Conservation (phyloP, 2,888 invertebrate species). For the Campoletis raptor region DNA sequence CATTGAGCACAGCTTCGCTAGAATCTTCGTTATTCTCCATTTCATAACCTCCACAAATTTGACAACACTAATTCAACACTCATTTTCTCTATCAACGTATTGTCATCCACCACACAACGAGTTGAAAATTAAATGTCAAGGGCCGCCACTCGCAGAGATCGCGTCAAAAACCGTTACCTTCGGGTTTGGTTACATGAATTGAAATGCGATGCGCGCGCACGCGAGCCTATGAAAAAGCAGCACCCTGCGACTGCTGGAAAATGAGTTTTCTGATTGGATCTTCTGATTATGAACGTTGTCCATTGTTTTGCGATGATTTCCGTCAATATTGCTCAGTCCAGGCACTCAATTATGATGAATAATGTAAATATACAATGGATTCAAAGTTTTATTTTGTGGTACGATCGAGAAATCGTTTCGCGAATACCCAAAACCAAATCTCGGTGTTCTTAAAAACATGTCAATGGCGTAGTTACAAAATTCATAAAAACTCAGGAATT, state of each 20-base stretch:
- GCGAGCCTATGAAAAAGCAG: neutral
- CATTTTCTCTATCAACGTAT: neutral
- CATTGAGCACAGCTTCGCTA: neutral
- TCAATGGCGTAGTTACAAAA: slow-evolving; percentile 17
- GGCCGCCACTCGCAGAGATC: neutral
- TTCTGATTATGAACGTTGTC: neutral
- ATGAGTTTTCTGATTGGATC: neutral
- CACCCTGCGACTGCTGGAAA: neutral
- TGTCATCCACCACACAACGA: neutral
- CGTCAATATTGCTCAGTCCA: neutral
- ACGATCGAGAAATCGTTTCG: neutral
- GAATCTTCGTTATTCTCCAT: slow-evolving; percentile 37
- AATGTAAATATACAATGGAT: neutral
- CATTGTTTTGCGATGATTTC: neutral
- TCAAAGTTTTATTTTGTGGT: neutral
- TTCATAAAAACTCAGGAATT: neutral
- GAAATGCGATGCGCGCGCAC: neutral
- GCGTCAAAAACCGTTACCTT: neutral
- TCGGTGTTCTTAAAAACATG: slow-evolving; percentile 16
- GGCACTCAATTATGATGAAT: neutral
- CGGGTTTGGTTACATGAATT: neutral
- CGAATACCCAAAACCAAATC: neutral
- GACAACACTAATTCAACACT: neutral
- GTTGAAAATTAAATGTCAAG: neutral
- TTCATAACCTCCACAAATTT: slow-evolving; percentile 13